Base-by-base conservation (phyloP, 1,140 invertebrate genomes). In the Drosophila tsacasi region DNA sequence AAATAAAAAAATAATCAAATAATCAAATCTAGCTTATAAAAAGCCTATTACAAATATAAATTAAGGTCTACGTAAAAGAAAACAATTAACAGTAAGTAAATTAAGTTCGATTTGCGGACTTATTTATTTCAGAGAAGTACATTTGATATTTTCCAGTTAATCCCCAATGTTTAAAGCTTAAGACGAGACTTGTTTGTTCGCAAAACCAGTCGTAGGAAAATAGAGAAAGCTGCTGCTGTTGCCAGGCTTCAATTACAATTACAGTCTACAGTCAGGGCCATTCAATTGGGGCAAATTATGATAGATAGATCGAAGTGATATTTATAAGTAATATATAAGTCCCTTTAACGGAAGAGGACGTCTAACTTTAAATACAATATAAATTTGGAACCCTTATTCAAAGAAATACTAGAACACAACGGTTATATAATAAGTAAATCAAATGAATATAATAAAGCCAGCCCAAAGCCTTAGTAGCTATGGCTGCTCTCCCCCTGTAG, bases 151-250 rank as follows among this genome's bases (percentile, higher is more conserved):
- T 32, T 52, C 13, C 27, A 54, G 19, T 42, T 64, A 10, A n/a
- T 40, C 4, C 21, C 6, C 35, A 40, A 17, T 21, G n/a, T 25
- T 42, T 21, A 2, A 5, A 42, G 10, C 39, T 17, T 3, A 30
- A 63, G 25, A 65, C 42, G 12, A 37, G 61, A 68, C 61, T 65
- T 32, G 66, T 52, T 65, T 12, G 32, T 30, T 64, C 30, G 23
- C 32, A 59, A 15, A 40, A 60, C 62, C 61, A 68, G 46, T 52
- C 37, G 17, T 35, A 23, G 23, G 35, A 32, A 69, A 66, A 69
- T 50, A 44, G 66, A 69, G 61, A 69, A 71, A 71, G 68, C 68
- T 54, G 49, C 10, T 46, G 44, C 21, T 15, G 3, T 19, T 44
- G 42, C 9, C 27, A 35, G 39, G 39, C 27, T 32, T 21, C 30